Evolutionary conservation across 2,113 vertebrate species (phyloP), one percentile per base, ranked within the genome.

Genomic region (Mola mola): DNA sequence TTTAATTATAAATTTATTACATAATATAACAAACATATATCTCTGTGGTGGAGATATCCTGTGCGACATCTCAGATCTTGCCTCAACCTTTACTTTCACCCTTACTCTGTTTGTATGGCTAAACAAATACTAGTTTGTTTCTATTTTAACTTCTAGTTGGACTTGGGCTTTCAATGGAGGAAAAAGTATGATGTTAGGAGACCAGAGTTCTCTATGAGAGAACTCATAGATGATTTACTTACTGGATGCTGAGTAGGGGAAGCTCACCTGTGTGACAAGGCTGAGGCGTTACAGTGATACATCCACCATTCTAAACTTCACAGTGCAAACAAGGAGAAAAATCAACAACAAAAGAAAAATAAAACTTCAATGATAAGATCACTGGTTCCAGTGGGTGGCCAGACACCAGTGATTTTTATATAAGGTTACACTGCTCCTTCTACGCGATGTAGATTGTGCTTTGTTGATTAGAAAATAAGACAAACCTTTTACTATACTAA

Each of bases 1-100:
- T 91, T 95, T 94, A 94, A 94, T 95, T 94, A 95, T 90, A 96
- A 95, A 96, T 95, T 95, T 96, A 95, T 95, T 95, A 94, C 94
- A 94, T 95, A 94, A 94, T 94, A 95, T 95, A 96, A 95, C 94
- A 96, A 96, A 96, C 93, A 95, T 95, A 95, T 93, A 95, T 94
- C 94, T 95, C 93, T 95, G 93, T 93, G 92, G 91, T 92, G 91
- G 89, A 89, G 82, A 88, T 94, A 95, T 96, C 93, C 93, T 91
- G 91, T 75, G 88, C 90, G 92, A 90, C 91, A 91, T 91, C 93
- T 84, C 87, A 90, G 93, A 88, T 91, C 88, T 90, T 88, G 92
- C 92, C 92, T 89, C 94, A 93, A 82, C 52, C 64, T 86, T 74
- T 63, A 63, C 60, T 55, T 36, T 77, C 67, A 10, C 72, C 81